Conservation (phyloP, 1,140 invertebrate genomes). For the Acromyrmex echinatior region DNA sequence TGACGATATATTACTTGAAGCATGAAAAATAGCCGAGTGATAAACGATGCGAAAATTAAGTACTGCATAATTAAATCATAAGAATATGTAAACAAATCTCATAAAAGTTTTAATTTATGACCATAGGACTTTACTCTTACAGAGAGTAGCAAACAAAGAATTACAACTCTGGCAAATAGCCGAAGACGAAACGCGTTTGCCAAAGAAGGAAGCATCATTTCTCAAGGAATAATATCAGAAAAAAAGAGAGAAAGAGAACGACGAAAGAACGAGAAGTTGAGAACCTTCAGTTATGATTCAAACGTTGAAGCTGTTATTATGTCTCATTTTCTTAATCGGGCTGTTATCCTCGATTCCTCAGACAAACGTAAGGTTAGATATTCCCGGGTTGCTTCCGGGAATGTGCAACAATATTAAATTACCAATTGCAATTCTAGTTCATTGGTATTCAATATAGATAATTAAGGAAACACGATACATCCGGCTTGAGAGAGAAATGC, state of each 20-base stretch:
- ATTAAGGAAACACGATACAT: not conserved
- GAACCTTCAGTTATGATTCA: slow-evolving; percentile 27
- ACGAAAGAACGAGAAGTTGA: slow-evolving; percentile 1
- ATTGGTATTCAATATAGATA: slow-evolving; percentile 23
- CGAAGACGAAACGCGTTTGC: not conserved
- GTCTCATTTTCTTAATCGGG: slow-evolving; percentile 39
- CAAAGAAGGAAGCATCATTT: not conserved
- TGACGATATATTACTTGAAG: slow-evolving; percentile 3
- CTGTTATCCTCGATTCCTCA: slow-evolving; percentile 42
- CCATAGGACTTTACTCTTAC: not conserved
- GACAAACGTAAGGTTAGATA: slow-evolving; percentile 23
- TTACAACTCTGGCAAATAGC: not conserved
- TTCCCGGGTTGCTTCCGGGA: not conserved
- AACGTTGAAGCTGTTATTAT: slow-evolving; percentile 33
- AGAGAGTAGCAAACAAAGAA: not conserved
- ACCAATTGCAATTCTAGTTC: slow-evolving; percentile 3
- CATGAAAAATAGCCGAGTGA: slow-evolving; percentile 39
- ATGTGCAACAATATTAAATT: slow-evolving; percentile 40
- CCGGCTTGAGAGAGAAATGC: not conserved
- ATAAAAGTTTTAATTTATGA: not conserved
- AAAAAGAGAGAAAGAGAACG: not conserved
- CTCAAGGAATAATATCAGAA: not conserved
- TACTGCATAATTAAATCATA: not conserved
- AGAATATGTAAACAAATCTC: slow-evolving; percentile 9
- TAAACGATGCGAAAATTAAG: slow-evolving; percentile 25